A percentile compares a stretch with the other conserved stretches of the same genome.
These are phyloP conservation scores for Hapalemur alaotrensis DNA, from an alignment of 2,797 vertebrate species.

Conservation along the genomic window DNA sequence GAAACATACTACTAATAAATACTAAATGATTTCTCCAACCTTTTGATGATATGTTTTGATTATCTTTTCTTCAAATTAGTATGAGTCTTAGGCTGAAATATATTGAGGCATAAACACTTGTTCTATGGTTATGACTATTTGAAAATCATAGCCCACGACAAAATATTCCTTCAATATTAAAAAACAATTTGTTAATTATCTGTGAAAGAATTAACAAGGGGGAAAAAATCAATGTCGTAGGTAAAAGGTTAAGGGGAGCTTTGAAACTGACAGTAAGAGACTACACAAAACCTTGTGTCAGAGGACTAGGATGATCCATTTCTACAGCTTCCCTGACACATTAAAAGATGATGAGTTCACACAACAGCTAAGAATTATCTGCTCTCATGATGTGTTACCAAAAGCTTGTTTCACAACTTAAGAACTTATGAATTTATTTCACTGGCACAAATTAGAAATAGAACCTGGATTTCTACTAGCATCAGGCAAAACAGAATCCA, in stretches of 20 bases:
- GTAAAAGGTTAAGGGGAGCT: neutral
- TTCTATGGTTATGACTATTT: neutral
- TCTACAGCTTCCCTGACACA: neutral
- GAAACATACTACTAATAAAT: slow-evolving; percentile 45
- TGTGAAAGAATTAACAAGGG: neutral
- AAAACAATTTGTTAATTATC: slow-evolving; percentile 17
- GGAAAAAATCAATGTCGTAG: neutral
- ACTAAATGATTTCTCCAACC: neutral
- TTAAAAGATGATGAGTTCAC: neutral
- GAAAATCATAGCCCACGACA: slow-evolving; percentile 7
- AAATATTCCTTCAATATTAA: neutral
- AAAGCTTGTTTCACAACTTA: neutral
- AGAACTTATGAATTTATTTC: neutral
- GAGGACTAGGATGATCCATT: neutral
- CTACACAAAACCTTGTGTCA: neutral
- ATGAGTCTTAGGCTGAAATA: slow-evolving; percentile 3
- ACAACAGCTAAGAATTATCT: neutral
- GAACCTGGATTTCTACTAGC: neutral
- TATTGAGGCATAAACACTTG: slow-evolving; percentile 16
- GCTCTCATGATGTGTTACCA: neutral
- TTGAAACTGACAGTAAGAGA: neutral
- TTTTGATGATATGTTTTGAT: slow-evolving; percentile 40
- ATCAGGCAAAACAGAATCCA: neutral
- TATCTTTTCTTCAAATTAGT: slow-evolving; percentile 16
- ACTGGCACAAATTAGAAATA: neutral